These are phyloP conservation scores for Zaprionus kolodkinae DNA, from an alignment of 1,140 invertebrate species.

Conservation along the genomic window DNA sequence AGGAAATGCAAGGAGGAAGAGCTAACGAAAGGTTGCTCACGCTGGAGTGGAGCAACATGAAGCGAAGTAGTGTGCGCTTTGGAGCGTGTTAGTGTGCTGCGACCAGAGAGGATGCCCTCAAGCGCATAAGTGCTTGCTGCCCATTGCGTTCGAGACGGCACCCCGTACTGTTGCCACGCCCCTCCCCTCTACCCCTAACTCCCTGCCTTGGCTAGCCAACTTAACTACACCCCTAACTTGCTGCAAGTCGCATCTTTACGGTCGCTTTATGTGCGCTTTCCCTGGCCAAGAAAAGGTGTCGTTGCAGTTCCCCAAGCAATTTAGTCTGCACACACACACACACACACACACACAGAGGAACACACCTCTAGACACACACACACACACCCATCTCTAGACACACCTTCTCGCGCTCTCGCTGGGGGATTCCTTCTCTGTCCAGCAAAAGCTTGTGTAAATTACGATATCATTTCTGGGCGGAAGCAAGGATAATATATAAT, in stretches of 20 bases:
- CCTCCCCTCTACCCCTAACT: too few species aligned
- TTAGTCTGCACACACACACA: conserved; percentile 28
- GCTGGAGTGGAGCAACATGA: neutral
- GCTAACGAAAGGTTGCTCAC: neutral
- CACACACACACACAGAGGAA: conserved; percentile 16
- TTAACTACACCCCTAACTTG: conserved; percentile 4
- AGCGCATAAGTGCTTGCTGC: conserved; percentile 46
- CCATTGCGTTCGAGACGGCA: conserved; percentile 29
- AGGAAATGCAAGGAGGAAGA: neutral
- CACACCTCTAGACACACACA: conserved; percentile 18
- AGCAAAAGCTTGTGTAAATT: conserved; percentile 1
- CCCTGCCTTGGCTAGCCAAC: neutral
- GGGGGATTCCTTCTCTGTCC: neutral
- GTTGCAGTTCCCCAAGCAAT: conserved; percentile 54
- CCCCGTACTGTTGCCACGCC: neutral
- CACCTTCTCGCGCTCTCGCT: neutral
- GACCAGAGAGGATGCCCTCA: conserved; percentile 30
- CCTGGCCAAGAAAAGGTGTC: conserved; percentile 49
- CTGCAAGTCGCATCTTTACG: conserved; percentile 21
- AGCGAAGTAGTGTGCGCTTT: neutral
- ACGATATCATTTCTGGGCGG: neutral
- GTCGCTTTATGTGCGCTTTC: conserved; percentile 29
- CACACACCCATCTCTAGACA: neutral
- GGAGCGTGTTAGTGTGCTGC: conserved; percentile 21
- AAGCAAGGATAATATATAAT: neutral